Conservation (phyloP, 2,797 vertebrate genomes). For the Anniella stebbinsi region DNA sequence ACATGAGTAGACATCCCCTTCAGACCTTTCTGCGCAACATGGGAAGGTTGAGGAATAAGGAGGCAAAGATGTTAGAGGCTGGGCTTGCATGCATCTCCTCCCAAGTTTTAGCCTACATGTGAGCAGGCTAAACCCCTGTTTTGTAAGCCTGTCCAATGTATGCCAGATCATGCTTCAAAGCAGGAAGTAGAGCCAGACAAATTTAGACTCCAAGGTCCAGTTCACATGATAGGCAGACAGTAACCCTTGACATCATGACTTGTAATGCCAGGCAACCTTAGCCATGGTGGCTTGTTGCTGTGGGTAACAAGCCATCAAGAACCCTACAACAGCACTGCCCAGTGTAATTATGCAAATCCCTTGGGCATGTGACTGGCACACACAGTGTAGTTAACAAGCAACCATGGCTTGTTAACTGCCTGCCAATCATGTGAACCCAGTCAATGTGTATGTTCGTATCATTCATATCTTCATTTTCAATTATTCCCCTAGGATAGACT, state of each 20-base stretch:
- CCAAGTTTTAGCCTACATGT: background rate
- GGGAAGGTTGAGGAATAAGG: background rate
- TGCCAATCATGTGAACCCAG: too few relatives aligned
- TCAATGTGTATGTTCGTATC: background rate
- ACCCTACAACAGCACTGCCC: too few relatives aligned
- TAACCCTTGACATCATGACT: too few relatives aligned
- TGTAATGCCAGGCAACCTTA: too few relatives aligned
- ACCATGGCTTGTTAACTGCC: too few relatives aligned
- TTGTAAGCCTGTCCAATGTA: background rate
- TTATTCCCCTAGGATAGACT: constrained; percentile 55
- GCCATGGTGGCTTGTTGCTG: too few relatives aligned
- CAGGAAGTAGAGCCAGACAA: background rate
- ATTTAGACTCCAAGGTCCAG: background rate
- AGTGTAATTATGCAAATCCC: too few relatives aligned
- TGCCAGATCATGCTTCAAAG: background rate
- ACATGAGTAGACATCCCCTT: background rate
- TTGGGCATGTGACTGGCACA: too few relatives aligned
- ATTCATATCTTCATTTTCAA: constrained; percentile 2
- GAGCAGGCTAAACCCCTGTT: background rate
- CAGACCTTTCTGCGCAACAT: too few relatives aligned
- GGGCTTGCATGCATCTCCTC: background rate
- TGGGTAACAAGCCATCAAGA: too few relatives aligned
- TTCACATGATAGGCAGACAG: background rate
- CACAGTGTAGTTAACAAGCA: too few relatives aligned
- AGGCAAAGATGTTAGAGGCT: background rate